Conservation (phyloP, 2,113 vertebrate species). For the Pterophyllum scalare region DNA sequence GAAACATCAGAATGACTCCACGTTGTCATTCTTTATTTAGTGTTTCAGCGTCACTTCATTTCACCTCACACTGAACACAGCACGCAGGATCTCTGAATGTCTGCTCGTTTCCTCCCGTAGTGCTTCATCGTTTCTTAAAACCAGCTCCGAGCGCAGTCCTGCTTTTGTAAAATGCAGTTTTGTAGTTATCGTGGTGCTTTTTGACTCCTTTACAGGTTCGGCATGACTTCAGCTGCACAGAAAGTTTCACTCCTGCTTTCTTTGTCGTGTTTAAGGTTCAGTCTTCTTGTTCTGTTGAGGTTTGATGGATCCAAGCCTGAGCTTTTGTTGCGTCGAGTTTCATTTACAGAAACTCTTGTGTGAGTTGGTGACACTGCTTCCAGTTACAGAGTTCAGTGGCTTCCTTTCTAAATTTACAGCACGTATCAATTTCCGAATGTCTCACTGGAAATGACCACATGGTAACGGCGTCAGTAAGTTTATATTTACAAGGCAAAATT, state of each 20-base stretch:
- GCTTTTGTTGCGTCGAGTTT: not conserved
- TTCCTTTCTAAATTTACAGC: constrained; percentile 20
- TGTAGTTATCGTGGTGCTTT: constrained; percentile 29
- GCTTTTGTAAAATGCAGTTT: constrained; percentile 40
- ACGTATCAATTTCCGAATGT: not conserved
- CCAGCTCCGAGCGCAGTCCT: not conserved
- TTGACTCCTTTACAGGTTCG: constrained; percentile 19
- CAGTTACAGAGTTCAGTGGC: not conserved
- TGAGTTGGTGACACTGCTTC: constrained; percentile 5
- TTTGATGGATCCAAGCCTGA: not conserved
- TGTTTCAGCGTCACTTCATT: constrained; percentile 49
- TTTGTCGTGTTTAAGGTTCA: not conserved
- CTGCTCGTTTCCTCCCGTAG: not conserved
- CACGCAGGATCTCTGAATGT: constrained; percentile 37
- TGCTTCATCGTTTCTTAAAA: not conserved
- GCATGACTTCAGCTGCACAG: constrained; percentile 30
- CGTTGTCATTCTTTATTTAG: constrained; percentile 22
- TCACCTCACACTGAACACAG: not conserved
- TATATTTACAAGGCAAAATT: constrained; percentile 28
- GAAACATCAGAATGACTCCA: constrained; percentile 32
- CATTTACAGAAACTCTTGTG: not conserved
- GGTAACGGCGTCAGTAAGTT: not conserved
- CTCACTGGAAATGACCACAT: not conserved
- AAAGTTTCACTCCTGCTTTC: constrained; percentile 3
- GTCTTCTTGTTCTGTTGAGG: not conserved